Base-by-base conservation (phyloP, 64 coral and sea anemone species). In the Catalaphyllia jardinei region DNA sequence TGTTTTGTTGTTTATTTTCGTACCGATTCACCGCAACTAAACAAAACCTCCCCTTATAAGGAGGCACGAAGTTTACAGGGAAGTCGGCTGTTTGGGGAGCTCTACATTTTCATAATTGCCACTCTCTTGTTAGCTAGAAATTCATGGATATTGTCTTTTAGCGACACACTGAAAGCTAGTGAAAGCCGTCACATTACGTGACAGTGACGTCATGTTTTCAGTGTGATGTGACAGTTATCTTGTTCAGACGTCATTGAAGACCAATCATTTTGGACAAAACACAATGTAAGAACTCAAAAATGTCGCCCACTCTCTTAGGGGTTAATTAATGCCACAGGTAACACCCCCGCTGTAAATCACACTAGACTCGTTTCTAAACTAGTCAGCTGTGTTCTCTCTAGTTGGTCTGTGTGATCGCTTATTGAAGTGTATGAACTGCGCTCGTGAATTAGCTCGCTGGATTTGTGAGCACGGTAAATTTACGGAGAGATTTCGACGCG, bases 1-100 rank as follows among this genome's bases (percentile, higher is more conserved):
- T 85, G 63, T 85, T 83, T 85, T 9, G 49, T 24, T 85, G 62
- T 85, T 85, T 69, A 25, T 69, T 4, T 71, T 51, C 12, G 31
- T n/a, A 46, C 9, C 31, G 80, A 83, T 31, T 2, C 20, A 49
- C 15, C 71, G 81, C 46, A 51, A 15, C 15, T 85, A 85, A 71
- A 85, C 81, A 85, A 50, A 15, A 20, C 30, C 42, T 17, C 50
- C 65, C 65, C 65, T 67, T 13, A 71, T 52, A 85, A 51, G 33
- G 31, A 24, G 50, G 60, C 25, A 6, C 39, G 31, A 27, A 17
- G 33, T 85, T 85, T 24, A 24, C 65, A 50, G 42, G 11, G 20
- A 85, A 51, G 15, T 17, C 54, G 11, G 54, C 54, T 14, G 15
- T 57, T 46, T 46, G 42, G 6, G 42, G 7, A 46, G 10, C 11